Evolutionary conservation across 1,140 invertebrate species (phyloP).

Genomic region (Charaxes varanes): DNA sequence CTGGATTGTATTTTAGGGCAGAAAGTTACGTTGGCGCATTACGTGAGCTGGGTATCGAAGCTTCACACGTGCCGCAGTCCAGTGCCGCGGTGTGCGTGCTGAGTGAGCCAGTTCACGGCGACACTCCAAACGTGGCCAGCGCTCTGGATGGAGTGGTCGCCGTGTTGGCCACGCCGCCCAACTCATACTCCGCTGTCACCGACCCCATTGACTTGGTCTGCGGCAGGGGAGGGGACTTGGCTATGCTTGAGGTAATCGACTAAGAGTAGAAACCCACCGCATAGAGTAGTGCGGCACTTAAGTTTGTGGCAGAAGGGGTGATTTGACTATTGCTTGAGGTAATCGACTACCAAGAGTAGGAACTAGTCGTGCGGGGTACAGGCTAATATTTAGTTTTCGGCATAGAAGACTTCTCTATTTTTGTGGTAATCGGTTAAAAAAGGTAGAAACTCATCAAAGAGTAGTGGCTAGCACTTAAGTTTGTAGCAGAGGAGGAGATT

Average conservation of each 20-base stretch:
- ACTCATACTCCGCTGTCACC: constrained; percentile 82
- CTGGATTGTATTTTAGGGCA: constrained; percentile 32
- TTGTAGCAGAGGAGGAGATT: too few relatives aligned
- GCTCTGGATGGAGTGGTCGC: constrained; percentile 81
- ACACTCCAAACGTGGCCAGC: constrained; percentile 70
- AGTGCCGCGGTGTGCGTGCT: constrained; percentile 75
- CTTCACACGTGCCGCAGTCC: constrained; percentile 42
- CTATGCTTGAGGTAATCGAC: constrained; percentile 77
- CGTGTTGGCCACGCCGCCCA: constrained; percentile 82
- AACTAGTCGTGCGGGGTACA: too few relatives aligned
- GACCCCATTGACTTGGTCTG: constrained; percentile 84
- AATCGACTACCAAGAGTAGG: too few relatives aligned
- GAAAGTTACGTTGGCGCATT: constrained; percentile 74
- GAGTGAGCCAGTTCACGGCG: constrained; percentile 76
- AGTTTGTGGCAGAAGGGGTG: too few relatives aligned
- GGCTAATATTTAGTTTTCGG: too few relatives aligned
- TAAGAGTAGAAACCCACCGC: constrained; percentile 1
- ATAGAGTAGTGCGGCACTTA: too few relatives aligned
- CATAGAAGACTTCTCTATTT: too few relatives aligned
- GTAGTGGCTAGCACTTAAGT: too few relatives aligned
- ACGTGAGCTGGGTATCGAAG: constrained; percentile 67
- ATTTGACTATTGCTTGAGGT: too few relatives aligned
- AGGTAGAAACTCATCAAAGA: too few relatives aligned
- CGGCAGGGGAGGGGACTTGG: constrained; percentile 79
- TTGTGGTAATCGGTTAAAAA: too few relatives aligned